phyloP scores from a whole-genome alignment of 2,113 vertebrate species.

The Saguinus imperator region DNA sequence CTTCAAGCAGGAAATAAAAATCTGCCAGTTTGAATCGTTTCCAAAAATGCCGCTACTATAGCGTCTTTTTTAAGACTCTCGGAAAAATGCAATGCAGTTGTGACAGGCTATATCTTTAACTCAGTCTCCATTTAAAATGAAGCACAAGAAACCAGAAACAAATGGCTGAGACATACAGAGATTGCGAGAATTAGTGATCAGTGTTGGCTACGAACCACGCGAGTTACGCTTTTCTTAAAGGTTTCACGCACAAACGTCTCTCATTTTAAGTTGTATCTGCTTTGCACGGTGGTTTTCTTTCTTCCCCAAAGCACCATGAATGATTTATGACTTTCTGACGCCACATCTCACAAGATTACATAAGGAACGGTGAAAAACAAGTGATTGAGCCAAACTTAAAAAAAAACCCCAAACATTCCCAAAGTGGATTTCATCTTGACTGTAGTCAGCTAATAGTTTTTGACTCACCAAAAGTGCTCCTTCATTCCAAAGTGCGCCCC shows the following conservation, averaged over 20 bases:
- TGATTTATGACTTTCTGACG: slow-evolving; percentile 61
- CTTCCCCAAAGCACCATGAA: slow-evolving; percentile 13
- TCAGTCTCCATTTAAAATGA: slow-evolving; percentile 9
- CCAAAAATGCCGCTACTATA: not conserved
- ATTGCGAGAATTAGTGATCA: not conserved
- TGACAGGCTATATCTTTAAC: not conserved
- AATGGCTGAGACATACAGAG: not conserved
- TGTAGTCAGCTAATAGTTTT: not conserved
- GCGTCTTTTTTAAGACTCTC: slow-evolving; percentile 16
- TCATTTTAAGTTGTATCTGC: slow-evolving; percentile 1
- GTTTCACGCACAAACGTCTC: slow-evolving; percentile 28
- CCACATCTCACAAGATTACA: slow-evolving; percentile 61
- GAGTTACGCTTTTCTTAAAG: not conserved
- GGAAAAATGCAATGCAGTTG: not conserved
- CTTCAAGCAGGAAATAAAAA: slow-evolving; percentile 39
- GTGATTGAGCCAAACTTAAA: slow-evolving; percentile 48
- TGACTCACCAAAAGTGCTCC: not conserved
- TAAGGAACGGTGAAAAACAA: slow-evolving; percentile 68
- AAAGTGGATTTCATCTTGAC: slow-evolving; percentile 43
- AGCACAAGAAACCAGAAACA: not conserved
- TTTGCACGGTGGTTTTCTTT: not conserved
- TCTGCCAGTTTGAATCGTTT: not conserved
- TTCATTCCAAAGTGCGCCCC: not conserved
- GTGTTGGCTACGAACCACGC: rapidly evolving
- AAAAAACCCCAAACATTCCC: slow-evolving; percentile 30